Base-by-base conservation (phyloP, 2,888 invertebrate species). In the Baronia brevicornis region DNA sequence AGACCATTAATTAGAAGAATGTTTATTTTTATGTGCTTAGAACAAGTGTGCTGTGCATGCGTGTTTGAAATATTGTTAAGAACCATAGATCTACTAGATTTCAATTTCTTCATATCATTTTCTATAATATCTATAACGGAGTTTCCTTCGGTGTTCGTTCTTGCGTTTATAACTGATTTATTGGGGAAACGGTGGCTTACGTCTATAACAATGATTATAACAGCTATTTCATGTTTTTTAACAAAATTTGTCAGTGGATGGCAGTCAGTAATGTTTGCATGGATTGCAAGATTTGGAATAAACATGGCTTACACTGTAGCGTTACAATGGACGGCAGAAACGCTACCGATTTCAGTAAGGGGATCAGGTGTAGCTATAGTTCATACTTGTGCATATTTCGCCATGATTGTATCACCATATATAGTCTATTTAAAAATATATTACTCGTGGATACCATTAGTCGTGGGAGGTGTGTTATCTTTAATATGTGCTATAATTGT, bases 51-150 rank as follows among this genome's bases (percentile, higher is more conserved):
- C 28, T 62, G 66, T 33, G 49, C 47, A 1, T 56, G 69, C 0
- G 60, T 65, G 0, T 69, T 69, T 4, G 72, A 72, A 40, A 61
- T 58, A 6, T 41, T 71, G 17, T 57, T 71, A 1, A 58, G 72
- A 34, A 65, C 60, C 38, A 44, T 71, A 11, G 62, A 63, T 2
- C 59, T 56, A 10, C 35, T 72, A 28, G 53, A 67, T 5, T 72
- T 61, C 9, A 58, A 73, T 37, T 70, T 62, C 32, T 72, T 73
- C 30, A 3, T 65, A n/a, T 69, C 71, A 4, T 72, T 71, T 39
- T 61, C 70, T 1, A 44, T 66, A n/a, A 46, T 72, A 4, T 68
- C 68, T 5, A 55, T 58, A 20, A 69, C 70, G 2, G 70, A 69
- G 32, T 63, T 64, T 2, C 73, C 72, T 2, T 69, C 72, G 0